Conservation (phyloP, 2,888 invertebrate species). For the Dynastes tityus region DNA sequence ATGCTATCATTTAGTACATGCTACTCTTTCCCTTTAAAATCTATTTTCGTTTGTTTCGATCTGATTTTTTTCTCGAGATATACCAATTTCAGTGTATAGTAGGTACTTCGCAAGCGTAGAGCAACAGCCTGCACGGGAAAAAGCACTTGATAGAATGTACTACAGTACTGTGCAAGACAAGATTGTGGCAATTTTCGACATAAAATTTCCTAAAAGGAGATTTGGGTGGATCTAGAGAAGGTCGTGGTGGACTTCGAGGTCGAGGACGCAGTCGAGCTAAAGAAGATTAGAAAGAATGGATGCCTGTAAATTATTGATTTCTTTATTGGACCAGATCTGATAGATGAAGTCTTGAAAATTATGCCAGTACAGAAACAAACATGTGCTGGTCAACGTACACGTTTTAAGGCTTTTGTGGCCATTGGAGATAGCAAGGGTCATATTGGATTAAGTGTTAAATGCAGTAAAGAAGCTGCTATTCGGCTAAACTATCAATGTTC, state of each 20-base stretch:
- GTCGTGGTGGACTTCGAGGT: conserved; percentile 84
- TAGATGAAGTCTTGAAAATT: conserved; percentile 99
- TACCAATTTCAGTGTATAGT: too few species aligned
- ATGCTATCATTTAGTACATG: too few species aligned
- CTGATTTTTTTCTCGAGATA: too few species aligned
- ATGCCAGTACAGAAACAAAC: conserved; percentile 99
- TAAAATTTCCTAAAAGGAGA: conserved; percentile 73
- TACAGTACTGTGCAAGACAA: too few species aligned
- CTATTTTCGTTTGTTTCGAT: too few species aligned
- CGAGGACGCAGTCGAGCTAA: conserved; percentile 90
- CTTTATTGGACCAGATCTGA: conserved; percentile 93
- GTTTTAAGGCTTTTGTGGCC: conserved; percentile 96
- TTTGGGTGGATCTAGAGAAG: conserved; percentile 79
- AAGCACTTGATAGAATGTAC: too few species aligned
- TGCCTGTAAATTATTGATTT: conserved; percentile 99
- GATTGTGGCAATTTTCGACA: conserved; percentile 89
- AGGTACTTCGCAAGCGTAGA: too few species aligned
- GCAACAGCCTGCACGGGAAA: too few species aligned
- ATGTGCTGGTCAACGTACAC: conserved; percentile 98
- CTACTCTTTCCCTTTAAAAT: too few species aligned
- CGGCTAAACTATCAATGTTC: conserved; percentile 90
- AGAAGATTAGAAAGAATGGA: conserved; percentile 98
- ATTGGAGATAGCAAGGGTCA: conserved; percentile 99
- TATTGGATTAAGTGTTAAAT: conserved; percentile 99
- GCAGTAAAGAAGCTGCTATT: conserved; percentile 99